Conservation (phyloP, 2,797 vertebrate species). For the Molossus alvarezi region DNA sequence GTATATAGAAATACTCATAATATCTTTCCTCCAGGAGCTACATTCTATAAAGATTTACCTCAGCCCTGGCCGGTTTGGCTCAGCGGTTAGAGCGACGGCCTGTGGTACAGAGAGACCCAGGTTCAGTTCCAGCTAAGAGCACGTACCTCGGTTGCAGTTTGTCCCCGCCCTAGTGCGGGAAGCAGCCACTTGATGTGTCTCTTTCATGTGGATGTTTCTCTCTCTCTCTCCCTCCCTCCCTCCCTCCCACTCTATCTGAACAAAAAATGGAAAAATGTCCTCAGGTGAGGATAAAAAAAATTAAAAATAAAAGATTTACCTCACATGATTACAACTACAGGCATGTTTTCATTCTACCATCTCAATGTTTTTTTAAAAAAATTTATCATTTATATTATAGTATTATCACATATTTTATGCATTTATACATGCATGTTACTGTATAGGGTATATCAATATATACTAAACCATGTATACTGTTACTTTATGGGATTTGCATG, state of each 20-base stretch:
- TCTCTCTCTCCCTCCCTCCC: no score
- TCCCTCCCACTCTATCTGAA: no score
- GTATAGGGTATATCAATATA: neutral
- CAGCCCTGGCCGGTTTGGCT: neutral
- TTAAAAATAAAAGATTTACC: neutral
- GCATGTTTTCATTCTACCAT: neutral
- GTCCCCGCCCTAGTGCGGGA: no score
- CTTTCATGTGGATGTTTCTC: no score
- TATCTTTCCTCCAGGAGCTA: conserved; percentile 6
- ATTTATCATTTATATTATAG: neutral
- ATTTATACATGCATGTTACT: neutral
- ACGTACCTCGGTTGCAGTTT: no score
- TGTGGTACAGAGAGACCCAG: no score
- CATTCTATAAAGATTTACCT: conserved; percentile 2
- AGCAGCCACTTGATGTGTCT: no score
- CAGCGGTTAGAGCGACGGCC: no score
- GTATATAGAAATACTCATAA: neutral
- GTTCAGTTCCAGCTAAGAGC: no score
- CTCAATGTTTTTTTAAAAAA: neutral
- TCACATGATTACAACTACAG: neutral
- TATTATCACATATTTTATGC: neutral
- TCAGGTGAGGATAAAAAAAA: no score
- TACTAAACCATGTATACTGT: neutral
- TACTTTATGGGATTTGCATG: neutral
- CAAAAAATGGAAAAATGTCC: no score